Conservation (phyloP, 2,113 vertebrate genomes). For the Anas platyrhynchos region DNA sequence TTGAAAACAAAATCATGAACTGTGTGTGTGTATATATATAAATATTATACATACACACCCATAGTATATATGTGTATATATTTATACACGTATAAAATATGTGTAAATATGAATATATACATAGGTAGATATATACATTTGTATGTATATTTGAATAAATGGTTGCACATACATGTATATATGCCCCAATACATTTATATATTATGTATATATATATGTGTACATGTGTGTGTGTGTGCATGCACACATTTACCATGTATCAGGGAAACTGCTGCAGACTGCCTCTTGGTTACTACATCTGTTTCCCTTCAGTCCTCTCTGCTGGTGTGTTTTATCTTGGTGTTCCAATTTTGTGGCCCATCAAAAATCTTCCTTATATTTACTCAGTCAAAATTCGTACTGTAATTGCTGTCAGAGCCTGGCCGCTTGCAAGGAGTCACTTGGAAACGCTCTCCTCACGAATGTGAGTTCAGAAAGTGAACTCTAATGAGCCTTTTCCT, state of each 20-base stretch:
- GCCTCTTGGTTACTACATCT: neutral
- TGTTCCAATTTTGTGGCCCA: neutral
- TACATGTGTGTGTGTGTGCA: neutral
- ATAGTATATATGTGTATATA: neutral
- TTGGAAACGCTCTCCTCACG: neutral
- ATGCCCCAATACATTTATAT: neutral
- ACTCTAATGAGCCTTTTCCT: conserved; percentile 29
- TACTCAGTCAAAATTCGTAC: neutral
- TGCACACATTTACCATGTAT: neutral
- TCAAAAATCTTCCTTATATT: conserved; percentile 38
- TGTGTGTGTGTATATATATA: neutral
- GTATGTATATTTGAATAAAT: neutral
- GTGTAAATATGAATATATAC: neutral
- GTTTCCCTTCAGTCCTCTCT: neutral
- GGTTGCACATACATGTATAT: neutral
- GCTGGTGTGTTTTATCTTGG: neutral
- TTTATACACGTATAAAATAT: neutral
- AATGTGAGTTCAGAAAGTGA: conserved; percentile 25
- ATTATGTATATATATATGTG: neutral
- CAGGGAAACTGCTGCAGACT: neutral
- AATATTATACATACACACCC: neutral
- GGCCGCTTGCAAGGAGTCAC: neutral
- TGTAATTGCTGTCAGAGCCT: neutral
- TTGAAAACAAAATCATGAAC: neutral
- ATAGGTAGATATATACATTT: too few species aligned